Base-by-base conservation (phyloP, 2,888 invertebrate genomes). In the Phlogophora meticulosa region DNA sequence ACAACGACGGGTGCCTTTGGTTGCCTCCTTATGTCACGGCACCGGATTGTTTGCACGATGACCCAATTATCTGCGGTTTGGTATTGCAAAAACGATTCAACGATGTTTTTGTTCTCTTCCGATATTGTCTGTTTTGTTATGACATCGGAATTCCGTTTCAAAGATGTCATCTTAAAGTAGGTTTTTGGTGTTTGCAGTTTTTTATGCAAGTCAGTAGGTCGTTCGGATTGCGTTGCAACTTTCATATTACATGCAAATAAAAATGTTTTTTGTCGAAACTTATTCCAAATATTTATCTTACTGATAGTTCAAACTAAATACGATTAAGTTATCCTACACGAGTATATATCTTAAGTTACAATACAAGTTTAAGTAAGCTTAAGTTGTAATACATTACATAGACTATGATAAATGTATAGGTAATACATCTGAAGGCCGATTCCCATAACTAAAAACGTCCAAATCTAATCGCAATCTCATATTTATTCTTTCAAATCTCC, bases 1-100 rank as follows among this genome's bases (percentile, higher is more conserved):
- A 66, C 9, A 55, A 46, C 32, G 17, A 4, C 51, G n/a, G 24
- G 43, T 45, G 45, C 38, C 45, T 60, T 64, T 40, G 36, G 46
- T 56, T 60, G 69, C 78, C 78, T 72, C 55, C 69, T 78, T 81
- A 70, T 56, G 51, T 70, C 61, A 78, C 49, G n/a, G 20, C 51
- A 48, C 40, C 53, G 43, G 63, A 70, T 70, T 63, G 42, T 80
- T 80, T 57, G 59, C 72, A 67, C 59, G 80, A 65, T 45, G 55
- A 40, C 34, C 43, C 9, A 43, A 75, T 59, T 79, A 58, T 67
- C 51, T 24, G 4, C 46, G 53, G 68, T 66, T 65, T 42, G 32
- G 45, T 52, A 58, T 80, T 80, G 67, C 77, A 52, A 78, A 48
- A 49, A 73, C 22, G 24, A 55, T 67, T 34, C 60, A 68, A 70